phyloP scores from a whole-genome alignment of 2,888 invertebrate species.

The Drosophila formosana region DNA sequence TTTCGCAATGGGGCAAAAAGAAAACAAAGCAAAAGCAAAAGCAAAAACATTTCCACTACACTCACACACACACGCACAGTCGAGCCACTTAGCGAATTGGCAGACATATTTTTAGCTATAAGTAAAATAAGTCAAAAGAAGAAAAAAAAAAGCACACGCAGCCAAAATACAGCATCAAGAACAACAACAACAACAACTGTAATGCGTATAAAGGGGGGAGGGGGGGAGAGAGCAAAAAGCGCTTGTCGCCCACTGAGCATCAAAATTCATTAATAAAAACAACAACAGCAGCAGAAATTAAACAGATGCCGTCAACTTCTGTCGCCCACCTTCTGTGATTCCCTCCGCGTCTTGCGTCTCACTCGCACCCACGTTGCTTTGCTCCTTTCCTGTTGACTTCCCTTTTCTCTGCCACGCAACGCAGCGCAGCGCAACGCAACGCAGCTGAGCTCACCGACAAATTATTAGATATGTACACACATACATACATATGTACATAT shows the following conservation, averaged over 20 bases:
- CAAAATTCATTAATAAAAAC: slow-evolving; percentile 74
- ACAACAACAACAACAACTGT: slow-evolving; percentile 26
- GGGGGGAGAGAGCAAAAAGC: slow-evolving; percentile 23
- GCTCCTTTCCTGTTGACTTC: slow-evolving; percentile 35
- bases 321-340: not conserved
- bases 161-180: slow-evolving; percentile 37
- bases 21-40: slow-evolving; percentile 18
- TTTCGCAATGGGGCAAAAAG: slow-evolving; percentile 33
- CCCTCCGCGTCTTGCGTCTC: not conserved
- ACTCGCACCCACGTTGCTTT: slow-evolving; percentile 11
- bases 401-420: slow-evolving; percentile 13
- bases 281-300: slow-evolving; percentile 71
- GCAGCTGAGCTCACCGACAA: slow-evolving; percentile 45
- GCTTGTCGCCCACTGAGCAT: slow-evolving; percentile 53
- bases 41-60: not conserved
- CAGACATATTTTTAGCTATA: slow-evolving; percentile 72
- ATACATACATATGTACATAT: not conserved
- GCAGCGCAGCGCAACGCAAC: slow-evolving; percentile 26
- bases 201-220: slow-evolving; percentile 3
- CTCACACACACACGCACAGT: slow-evolving; percentile 12
- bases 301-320: slow-evolving; percentile 65
- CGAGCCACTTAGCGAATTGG: slow-evolving; percentile 76
- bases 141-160: slow-evolving; percentile 45
- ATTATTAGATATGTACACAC: slow-evolving; percentile 50
- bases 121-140: slow-evolving; percentile 56